phyloP scores from a whole-genome alignment of 2,113 vertebrate genomes.

The Toxostoma redivivum region DNA sequence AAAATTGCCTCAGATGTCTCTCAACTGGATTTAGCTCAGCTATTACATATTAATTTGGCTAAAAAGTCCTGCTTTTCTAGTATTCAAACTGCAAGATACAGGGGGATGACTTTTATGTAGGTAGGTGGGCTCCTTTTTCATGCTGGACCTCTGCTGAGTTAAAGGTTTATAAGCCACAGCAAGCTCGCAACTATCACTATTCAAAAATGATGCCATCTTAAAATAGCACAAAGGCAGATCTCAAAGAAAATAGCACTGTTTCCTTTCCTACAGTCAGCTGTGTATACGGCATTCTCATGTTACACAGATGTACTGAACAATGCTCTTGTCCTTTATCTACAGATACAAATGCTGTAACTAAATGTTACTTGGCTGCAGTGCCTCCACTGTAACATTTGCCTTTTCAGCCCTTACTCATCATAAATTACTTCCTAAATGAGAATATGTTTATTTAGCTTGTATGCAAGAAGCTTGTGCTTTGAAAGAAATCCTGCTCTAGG shows the following conservation, averaged over 20 bases:
- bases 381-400: background rate
- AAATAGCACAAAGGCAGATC: conserved; percentile 15
- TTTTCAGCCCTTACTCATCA: background rate
- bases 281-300: background rate
- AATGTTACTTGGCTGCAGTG: background rate
- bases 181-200: background rate
- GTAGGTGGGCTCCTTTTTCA: background rate
- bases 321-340: background rate
- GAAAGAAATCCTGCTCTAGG: background rate
- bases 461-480: background rate
- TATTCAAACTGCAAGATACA: background rate
- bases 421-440: background rate
- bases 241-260: background rate
- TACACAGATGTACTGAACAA: background rate
- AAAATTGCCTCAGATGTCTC: conserved; percentile 10
- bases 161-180: conserved; percentile 15
- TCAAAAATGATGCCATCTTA: background rate
- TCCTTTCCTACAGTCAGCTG: background rate
- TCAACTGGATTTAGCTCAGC: background rate
- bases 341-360: background rate
- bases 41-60: conserved; percentile 14
- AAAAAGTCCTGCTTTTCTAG: background rate
- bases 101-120: background rate
- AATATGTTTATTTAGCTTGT: background rate
- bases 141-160: background rate